These are phyloP conservation scores for Pseudomyrmex sp. DNA, from an alignment of 1,140 invertebrate species.

Conservation along the genomic window DNA sequence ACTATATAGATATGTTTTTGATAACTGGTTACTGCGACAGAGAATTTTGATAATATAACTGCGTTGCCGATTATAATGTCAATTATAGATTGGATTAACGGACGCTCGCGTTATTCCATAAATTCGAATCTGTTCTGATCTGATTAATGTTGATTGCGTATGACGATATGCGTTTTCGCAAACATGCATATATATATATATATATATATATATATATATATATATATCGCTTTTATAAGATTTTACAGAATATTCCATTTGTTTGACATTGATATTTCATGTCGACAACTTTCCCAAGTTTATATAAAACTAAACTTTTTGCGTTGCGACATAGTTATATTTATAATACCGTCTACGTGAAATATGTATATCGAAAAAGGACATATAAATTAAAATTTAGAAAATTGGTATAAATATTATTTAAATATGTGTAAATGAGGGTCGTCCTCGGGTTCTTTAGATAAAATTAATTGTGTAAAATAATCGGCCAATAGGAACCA, in stretches of 20 bases:
- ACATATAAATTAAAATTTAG: not conserved
- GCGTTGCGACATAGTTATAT: constrained; percentile 31
- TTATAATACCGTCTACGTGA: constrained; percentile 15
- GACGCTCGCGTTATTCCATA: constrained; percentile 26
- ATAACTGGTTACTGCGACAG: not conserved
- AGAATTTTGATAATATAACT: constrained; percentile 8
- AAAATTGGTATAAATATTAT: constrained; percentile 11
- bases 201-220: not conserved
- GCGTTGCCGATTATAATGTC: constrained; percentile 16
- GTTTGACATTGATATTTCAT: constrained; percentile 51
- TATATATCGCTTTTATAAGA: not conserved
- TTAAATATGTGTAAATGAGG: no score
- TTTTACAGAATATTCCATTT: constrained; percentile 58
- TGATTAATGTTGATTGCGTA: constrained; percentile 34
- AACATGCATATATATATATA: not conserved
- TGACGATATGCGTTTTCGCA: not conserved
- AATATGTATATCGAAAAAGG: not conserved
- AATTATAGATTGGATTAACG: constrained; percentile 43
- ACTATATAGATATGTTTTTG: not conserved
- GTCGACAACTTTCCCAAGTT: constrained; percentile 39
- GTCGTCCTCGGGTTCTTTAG: no score
- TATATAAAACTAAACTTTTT: constrained; percentile 53
- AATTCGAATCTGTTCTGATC: not conserved
- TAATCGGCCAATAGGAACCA: no score
- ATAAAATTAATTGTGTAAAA: no score